A percentile compares a stretch with the other conserved stretches of the same genome.
Evolutionary conservation across 2,888 invertebrate genomes (phyloP).

Genomic region (Camptogramma bilineatum): DNA sequence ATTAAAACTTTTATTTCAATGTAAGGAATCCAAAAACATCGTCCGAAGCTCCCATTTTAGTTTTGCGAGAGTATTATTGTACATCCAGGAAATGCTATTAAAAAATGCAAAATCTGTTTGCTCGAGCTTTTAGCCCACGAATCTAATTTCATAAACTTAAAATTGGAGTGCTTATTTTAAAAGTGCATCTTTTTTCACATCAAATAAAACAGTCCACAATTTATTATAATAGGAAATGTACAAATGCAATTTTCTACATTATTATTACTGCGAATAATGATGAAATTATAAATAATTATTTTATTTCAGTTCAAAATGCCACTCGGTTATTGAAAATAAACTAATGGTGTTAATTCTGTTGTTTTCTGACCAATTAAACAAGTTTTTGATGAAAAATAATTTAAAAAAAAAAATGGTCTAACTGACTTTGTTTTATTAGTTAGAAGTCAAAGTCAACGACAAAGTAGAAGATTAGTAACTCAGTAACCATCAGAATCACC

Average conservation of each 20-base stretch:
- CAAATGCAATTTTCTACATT: slow-evolving; percentile 32
- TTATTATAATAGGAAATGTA: slow-evolving; percentile 21
- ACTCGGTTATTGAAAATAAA: background rate
- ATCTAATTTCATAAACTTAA: background rate
- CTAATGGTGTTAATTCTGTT: background rate
- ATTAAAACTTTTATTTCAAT: no score
- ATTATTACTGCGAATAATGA: slow-evolving; percentile 7
- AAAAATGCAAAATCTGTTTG: slow-evolving; percentile 14
- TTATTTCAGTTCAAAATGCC: slow-evolving; percentile 3
- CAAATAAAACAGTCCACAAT: slow-evolving; percentile 41
- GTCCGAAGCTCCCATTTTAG: no score
- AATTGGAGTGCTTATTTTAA: slow-evolving; percentile 3
- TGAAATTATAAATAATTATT: slow-evolving; percentile 1
- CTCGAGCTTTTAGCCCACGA: slow-evolving; percentile 15
- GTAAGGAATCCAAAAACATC: no score
- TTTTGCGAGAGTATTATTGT: no score
- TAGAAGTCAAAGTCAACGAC: no score
- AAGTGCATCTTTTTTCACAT: slow-evolving; percentile 37
- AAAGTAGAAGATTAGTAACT: no score
- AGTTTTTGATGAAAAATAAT: no score
- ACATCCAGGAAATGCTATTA: background rate
- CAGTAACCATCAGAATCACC: no score
- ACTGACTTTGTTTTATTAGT: no score
- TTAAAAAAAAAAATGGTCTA: no score
- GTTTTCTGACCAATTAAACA: no score